Percentiles rank a stretch among this genome's conserved stretches.
Conservation (phyloP, 1,140 invertebrate species). For the Cyclina sinensis region DNA sequence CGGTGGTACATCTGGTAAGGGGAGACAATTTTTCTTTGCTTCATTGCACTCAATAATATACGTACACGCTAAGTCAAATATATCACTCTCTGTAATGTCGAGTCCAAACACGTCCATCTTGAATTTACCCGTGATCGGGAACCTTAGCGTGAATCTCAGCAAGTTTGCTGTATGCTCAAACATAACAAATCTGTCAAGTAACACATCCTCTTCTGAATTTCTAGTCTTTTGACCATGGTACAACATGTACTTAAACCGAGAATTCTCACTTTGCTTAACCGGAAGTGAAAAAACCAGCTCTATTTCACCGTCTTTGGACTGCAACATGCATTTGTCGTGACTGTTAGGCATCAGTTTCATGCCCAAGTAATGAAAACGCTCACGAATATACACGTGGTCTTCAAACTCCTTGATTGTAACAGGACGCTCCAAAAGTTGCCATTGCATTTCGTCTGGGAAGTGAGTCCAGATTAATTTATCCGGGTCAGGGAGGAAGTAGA, state of each 20-base stretch:
- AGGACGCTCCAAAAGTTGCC: slow-evolving; percentile 75
- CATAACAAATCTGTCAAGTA: slow-evolving; percentile 82
- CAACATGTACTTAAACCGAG: slow-evolving; percentile 83
- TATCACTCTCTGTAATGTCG: slow-evolving; percentile 79
- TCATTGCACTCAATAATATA: slow-evolving; percentile 82
- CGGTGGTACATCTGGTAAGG: slow-evolving; percentile 81
- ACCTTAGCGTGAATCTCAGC: slow-evolving; percentile 79
- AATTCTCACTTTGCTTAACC: slow-evolving; percentile 72
- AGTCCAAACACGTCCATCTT: slow-evolving; percentile 85
- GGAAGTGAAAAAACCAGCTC: slow-evolving; percentile 80
- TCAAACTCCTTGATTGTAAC: slow-evolving; percentile 72
- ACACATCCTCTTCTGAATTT: slow-evolving; percentile 68
- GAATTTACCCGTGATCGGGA: slow-evolving; percentile 82
- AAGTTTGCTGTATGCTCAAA: slow-evolving; percentile 80
- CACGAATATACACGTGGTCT: slow-evolving; percentile 73
- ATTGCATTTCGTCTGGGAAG: slow-evolving; percentile 76
- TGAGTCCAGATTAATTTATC: slow-evolving; percentile 75
- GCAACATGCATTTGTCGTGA: slow-evolving; percentile 76
- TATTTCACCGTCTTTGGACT: slow-evolving; percentile 77
- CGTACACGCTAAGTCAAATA: slow-evolving; percentile 82
- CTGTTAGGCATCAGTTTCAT: slow-evolving; percentile 76
- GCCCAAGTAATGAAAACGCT: slow-evolving; percentile 81
- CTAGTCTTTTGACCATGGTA: slow-evolving; percentile 69
- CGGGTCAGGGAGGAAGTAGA: slow-evolving; percentile 85
- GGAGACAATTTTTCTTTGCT: slow-evolving; percentile 78